These are phyloP conservation scores for Zaprionus nigranus DNA, from an alignment of 1,140 invertebrate genomes.

Conservation along the genomic window DNA sequence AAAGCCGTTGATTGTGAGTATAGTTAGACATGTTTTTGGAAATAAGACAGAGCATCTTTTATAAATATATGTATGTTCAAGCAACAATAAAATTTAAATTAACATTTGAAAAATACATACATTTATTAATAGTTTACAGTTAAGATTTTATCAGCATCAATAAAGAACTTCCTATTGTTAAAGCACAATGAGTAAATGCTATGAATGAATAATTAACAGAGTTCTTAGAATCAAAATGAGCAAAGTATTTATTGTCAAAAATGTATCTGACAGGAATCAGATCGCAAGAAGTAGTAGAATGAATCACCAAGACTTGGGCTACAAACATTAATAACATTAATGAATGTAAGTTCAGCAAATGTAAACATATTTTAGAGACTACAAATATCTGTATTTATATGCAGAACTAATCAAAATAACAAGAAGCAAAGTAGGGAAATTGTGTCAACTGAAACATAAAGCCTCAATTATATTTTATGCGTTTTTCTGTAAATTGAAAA, in stretches of 20 bases:
- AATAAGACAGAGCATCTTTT: not conserved
- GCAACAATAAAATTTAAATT: too few relatives aligned
- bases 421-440: slow-evolving; percentile 32
- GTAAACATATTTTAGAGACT: slow-evolving; percentile 5
- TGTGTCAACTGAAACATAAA: slow-evolving; percentile 65
- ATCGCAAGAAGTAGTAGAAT: not conserved
- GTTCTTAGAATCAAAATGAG: not conserved
- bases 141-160: not conserved
- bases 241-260: not conserved
- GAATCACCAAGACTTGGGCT: not conserved
- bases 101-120: too few relatives aligned
- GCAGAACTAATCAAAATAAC: not conserved
- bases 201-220: not conserved
- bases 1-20: not conserved
- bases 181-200: not conserved
- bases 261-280: not conserved
- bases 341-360: not conserved
- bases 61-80: not conserved
- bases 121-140: too few relatives aligned
- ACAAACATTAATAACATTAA: not conserved
- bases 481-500: slow-evolving; percentile 13
- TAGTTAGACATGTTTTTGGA: not conserved
- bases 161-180: not conserved
- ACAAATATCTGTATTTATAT: slow-evolving; percentile 43
- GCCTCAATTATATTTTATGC: slow-evolving; percentile 45